phyloP scores from a whole-genome alignment of 2,797 vertebrate species.

The Leptoclinus maculatus region DNA sequence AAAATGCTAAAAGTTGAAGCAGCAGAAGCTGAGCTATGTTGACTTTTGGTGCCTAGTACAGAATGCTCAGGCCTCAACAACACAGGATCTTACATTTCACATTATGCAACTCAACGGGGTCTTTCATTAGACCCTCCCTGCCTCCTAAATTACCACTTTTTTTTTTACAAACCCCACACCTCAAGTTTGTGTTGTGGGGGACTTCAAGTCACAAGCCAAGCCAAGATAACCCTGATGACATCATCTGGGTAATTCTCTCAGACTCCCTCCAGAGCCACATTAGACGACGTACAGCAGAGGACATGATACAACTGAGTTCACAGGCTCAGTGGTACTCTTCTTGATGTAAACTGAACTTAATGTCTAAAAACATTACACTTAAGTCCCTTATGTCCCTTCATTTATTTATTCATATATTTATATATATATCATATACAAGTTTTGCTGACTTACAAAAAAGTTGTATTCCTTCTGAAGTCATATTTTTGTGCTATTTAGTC shows the following conservation, averaged over 20 bases:
- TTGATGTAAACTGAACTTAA: neutral
- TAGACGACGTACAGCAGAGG: neutral
- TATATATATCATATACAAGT: neutral
- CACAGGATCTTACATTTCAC: neutral
- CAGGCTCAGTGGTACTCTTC: neutral
- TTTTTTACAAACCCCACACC: conserved; percentile 2
- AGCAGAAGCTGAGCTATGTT: neutral
- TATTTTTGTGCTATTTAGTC: neutral
- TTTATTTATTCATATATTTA: neutral
- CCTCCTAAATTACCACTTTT: conserved; percentile 3
- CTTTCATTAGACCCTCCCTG: conserved; percentile 16
- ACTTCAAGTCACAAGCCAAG: conserved; percentile 6
- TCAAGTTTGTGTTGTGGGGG: conserved; percentile 13
- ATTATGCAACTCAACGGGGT: neutral
- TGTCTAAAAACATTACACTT: neutral
- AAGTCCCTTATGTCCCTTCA: neutral
- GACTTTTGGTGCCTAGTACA: neutral
- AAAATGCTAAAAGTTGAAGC: neutral
- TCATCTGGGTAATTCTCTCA: conserved; percentile 21
- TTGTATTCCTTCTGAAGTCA: neutral
- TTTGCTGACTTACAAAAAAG: neutral
- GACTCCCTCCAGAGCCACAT: neutral
- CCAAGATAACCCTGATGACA: conserved; percentile 34
- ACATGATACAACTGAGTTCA: neutral
- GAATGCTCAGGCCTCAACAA: neutral